phyloP scores from a whole-genome alignment of 2,797 vertebrate genomes.

The Cirrhinus molitorella region DNA sequence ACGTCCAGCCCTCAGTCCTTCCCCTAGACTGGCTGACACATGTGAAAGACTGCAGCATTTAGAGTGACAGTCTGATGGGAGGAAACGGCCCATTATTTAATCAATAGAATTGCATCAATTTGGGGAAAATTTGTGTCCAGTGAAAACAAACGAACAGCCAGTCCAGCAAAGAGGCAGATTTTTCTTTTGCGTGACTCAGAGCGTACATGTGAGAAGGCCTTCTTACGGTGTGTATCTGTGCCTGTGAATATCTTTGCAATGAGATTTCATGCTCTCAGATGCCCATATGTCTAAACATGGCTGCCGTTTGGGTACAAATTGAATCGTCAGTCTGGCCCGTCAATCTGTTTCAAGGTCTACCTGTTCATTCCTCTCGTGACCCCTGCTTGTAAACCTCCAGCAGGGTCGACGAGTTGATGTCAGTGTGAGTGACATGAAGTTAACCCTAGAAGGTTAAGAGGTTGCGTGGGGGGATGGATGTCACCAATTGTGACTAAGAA shows the following conservation, averaged over 20 bases:
- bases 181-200: constrained; percentile 35
- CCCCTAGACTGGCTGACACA: constrained; percentile 24
- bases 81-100: constrained; percentile 91
- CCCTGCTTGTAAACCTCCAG: constrained; percentile 29
- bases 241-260: constrained; percentile 63
- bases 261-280: constrained; percentile 39
- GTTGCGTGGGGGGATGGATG: constrained; percentile 9
- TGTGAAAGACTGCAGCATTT: constrained; percentile 33
- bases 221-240: constrained; percentile 42
- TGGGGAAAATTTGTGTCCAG: constrained; percentile 85
- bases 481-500: neutral
- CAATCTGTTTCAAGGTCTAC: constrained; percentile 43
- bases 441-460: constrained; percentile 44
- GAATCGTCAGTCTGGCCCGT: constrained; percentile 47
- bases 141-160: constrained; percentile 84
- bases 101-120: constrained; percentile 90
- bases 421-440: constrained; percentile 47
- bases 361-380: constrained; percentile 47
- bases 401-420: constrained; percentile 47
- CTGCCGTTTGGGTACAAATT: constrained; percentile 6
- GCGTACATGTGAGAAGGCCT: constrained; percentile 22
- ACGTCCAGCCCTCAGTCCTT: neutral
- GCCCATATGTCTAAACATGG: constrained; percentile 20
- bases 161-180: constrained; percentile 50
- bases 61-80: constrained; percentile 83